Evolutionary conservation across 2,797 vertebrate species (phyloP).

Genomic region (Sciurus carolinensis): DNA sequence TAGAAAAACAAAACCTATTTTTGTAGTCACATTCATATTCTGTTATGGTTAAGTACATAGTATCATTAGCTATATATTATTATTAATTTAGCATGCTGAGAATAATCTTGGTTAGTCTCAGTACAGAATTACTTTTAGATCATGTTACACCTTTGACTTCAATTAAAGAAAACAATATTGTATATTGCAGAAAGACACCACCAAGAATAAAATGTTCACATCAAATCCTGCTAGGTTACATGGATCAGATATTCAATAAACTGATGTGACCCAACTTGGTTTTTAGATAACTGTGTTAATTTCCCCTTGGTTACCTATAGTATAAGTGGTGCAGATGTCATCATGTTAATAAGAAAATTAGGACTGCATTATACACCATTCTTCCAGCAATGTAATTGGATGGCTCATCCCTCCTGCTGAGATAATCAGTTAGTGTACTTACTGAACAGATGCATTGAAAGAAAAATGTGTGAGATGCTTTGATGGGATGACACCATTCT

Average conservation of each 20-base stretch:
- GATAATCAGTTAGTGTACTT: slow-evolving; percentile 47
- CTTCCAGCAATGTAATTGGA: slow-evolving; percentile 29
- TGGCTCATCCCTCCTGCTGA: slow-evolving; percentile 53
- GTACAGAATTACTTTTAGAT: slow-evolving; percentile 49
- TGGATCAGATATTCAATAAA: slow-evolving; percentile 40
- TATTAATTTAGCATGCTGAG: background rate
- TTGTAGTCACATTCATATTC: slow-evolving; percentile 38
- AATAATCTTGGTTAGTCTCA: slow-evolving; percentile 39
- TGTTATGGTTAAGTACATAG: slow-evolving; percentile 38
- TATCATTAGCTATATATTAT: slow-evolving; percentile 18
- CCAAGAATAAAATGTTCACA: background rate
- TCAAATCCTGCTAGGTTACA: slow-evolving; percentile 16
- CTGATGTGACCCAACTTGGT: background rate
- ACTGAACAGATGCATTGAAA: slow-evolving; percentile 69
- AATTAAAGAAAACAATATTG: background rate
- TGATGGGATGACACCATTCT: slow-evolving; percentile 53
- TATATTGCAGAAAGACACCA: background rate
- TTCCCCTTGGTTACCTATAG: slow-evolving; percentile 12
- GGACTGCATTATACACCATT: slow-evolving; percentile 10
- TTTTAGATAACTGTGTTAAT: slow-evolving; percentile 62
- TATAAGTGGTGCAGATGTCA: slow-evolving; percentile 10
- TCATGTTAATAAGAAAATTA: slow-evolving; percentile 63
- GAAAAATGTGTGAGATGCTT: slow-evolving; percentile 25
- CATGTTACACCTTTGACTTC: slow-evolving; percentile 2
- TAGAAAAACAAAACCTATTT: background rate